Conservation (phyloP, 1,140 invertebrate genomes). For the Bombus confusus region DNA sequence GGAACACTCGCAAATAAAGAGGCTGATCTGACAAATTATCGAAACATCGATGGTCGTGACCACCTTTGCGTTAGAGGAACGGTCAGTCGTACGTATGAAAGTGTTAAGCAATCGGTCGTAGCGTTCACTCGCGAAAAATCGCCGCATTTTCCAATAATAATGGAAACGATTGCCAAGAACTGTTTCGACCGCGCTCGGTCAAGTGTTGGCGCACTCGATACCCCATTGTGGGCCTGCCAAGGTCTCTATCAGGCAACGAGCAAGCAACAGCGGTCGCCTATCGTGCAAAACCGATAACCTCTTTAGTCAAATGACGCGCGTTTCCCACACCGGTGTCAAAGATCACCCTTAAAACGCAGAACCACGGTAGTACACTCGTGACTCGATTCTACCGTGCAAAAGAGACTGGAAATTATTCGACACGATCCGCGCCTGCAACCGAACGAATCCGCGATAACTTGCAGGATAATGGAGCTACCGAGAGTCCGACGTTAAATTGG, state of each 20-base stretch:
- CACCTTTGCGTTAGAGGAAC: no score
- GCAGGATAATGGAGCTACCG: background rate
- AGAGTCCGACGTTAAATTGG: background rate
- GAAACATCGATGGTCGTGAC: no score
- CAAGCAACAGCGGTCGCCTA: background rate
- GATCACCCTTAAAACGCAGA: constrained; percentile 40
- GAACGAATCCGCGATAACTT: background rate
- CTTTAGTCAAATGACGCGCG: constrained; percentile 37
- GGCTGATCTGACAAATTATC: no score
- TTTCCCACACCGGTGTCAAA: constrained; percentile 41
- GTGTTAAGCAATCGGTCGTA: background rate
- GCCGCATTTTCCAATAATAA: background rate
- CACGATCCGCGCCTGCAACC: background rate
- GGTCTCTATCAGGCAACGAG: background rate
- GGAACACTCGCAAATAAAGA: no score
- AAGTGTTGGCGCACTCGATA: no score
- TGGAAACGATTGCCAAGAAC: constrained; percentile 22
- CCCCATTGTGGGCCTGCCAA: constrained; percentile 14
- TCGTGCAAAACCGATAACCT: constrained; percentile 19
- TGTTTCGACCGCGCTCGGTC: background rate
- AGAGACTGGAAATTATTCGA: constrained; percentile 18
- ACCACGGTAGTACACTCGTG: constrained; percentile 13
- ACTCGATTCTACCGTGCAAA: constrained; percentile 18
- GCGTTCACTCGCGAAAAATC: background rate
- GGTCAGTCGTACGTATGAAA: no score